Evolutionary conservation across 2,888 invertebrate genomes (phyloP).

Genomic region (Geotrupes spiniger): DNA sequence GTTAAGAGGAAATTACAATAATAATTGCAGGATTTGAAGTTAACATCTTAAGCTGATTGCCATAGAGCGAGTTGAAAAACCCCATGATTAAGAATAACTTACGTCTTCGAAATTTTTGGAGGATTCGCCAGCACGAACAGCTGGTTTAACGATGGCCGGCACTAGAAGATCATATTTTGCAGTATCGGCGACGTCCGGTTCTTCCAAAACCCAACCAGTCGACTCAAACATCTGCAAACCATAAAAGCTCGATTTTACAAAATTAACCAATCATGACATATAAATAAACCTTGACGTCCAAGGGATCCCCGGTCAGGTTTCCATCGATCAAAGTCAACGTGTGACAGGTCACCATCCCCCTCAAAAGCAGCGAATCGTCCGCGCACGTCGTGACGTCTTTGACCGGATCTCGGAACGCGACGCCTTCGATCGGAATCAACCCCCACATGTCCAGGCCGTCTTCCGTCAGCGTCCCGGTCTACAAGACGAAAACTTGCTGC

Average conservation of each 20-base stretch:
- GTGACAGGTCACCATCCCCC: slow-evolving; percentile 91
- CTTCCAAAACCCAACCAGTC: slow-evolving; percentile 85
- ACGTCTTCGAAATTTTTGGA: slow-evolving; percentile 17
- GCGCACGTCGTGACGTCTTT: slow-evolving; percentile 34
- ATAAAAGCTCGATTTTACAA: slow-evolving; percentile 8
- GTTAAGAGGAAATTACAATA: too few species aligned
- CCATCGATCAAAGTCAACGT: slow-evolving; percentile 86
- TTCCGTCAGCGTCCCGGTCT: slow-evolving; percentile 95
- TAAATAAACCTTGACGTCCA: slow-evolving; percentile 91
- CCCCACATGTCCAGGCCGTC: slow-evolving; percentile 97
- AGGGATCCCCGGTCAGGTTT: slow-evolving; percentile 84
- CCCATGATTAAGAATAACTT: too few species aligned
- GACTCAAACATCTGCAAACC: slow-evolving; percentile 85
- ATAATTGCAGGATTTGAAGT: too few species aligned
- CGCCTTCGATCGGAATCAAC: slow-evolving; percentile 62
- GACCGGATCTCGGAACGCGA: slow-evolving; percentile 32
- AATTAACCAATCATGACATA: too few species aligned
- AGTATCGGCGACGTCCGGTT: slow-evolving; percentile 74
- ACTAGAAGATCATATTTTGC: slow-evolving; percentile 78
- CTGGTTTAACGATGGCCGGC: slow-evolving; percentile 74
- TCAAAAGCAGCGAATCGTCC: slow-evolving; percentile 33
- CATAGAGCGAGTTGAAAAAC: too few species aligned
- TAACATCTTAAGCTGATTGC: too few species aligned
- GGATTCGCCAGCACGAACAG: slow-evolving; percentile 19
- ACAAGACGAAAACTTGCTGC: slow-evolving; percentile 27